Base-by-base conservation (phyloP, 2,113 vertebrate genomes). In the Bolborhynchus lineola region DNA sequence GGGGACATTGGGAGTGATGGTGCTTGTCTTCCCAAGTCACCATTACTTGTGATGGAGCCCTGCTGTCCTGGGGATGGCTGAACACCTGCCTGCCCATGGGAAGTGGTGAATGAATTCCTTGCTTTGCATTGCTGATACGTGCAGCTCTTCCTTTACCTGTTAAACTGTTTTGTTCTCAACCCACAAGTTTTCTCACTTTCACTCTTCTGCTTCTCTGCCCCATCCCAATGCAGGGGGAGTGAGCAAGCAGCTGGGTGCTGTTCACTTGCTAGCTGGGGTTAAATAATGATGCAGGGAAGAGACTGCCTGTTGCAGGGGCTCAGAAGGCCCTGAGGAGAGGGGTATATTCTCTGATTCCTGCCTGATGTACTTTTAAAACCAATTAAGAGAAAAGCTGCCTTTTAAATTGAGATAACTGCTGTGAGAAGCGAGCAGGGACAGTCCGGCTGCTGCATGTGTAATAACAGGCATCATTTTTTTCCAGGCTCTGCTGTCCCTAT, bases 401-500 rank as follows among this genome's bases (percentile, higher is more conserved):
- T 69, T 75, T 63, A n/a, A 9, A 18, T 4, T 11, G 47, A 82
- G 25, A 33, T 53, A 39, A 70, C 49, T 0, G 0, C 57, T 1
- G 2, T 42, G 68, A 52, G 13, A 59, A 67, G n/a, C 0, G 0
- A 82, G 50, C 46, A 75, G 33, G 10, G 41, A 31, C 4, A 75
- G 57, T 76, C 62, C 57, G 59, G 11, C 33, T 76, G 41, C 35
- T 57, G 49, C 17, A 11, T 8, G 12, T 31, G 6, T 62, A 11
- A 10, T 28, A 65, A 68, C 2, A 5, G 47, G 47, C 5, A 0
- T 41, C 3, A 10, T 62, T 71, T 91, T 35, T 55, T 55, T 14
- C 81, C 0, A 2, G 50, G 35, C 18, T 11, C 50, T 0, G 0
- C 42, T 47, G 13, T 59, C 72, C 42, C 35, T 52, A 78, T 67